Evolutionary conservation across 2,888 invertebrate species (phyloP).

Genomic region (Schizotus pectinicornis): DNA sequence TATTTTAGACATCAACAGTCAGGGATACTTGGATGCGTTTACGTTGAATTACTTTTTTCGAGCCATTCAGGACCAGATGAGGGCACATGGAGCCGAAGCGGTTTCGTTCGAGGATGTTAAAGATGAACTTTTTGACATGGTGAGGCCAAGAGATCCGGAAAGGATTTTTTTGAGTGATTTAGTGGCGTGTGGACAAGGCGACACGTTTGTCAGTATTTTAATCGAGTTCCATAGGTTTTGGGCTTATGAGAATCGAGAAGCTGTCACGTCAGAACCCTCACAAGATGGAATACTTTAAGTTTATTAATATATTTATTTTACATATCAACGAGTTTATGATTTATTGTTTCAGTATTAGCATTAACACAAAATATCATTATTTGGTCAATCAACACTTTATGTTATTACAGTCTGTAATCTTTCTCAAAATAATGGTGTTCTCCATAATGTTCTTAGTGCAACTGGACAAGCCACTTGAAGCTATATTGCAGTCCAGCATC

Average conservation of each 20-base stretch:
- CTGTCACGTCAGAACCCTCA: constrained; percentile 68
- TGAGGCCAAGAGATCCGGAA: constrained; percentile 82
- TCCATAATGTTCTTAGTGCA: too few species aligned
- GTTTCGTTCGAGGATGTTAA: constrained; percentile 94
- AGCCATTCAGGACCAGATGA: constrained; percentile 92
- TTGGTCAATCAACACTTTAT: too few species aligned
- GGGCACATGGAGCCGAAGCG: constrained; percentile 84
- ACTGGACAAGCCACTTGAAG: too few species aligned
- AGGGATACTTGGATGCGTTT: constrained; percentile 88
- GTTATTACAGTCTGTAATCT: too few species aligned
- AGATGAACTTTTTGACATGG: constrained; percentile 98
- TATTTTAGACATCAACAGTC: constrained; percentile 87
- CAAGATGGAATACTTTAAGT: constrained; percentile 43
- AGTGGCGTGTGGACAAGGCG: constrained; percentile 86
- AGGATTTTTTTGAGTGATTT: constrained; percentile 89
- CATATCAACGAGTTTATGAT: too few species aligned
- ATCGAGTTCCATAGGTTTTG: constrained; percentile 96
- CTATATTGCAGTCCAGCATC: too few species aligned
- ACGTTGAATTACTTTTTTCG: constrained; percentile 91
- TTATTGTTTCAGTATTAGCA: too few species aligned
- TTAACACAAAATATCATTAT: too few species aligned
- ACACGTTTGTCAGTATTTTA: constrained; percentile 91
- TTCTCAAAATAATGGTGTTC: too few species aligned
- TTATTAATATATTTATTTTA: too few species aligned
- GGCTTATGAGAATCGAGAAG: constrained; percentile 94